Evolutionary conservation across 2,797 vertebrate genomes (phyloP), one percentile per base, ranked within the genome.

Genomic region (Pangasius larnaudii): DNA sequence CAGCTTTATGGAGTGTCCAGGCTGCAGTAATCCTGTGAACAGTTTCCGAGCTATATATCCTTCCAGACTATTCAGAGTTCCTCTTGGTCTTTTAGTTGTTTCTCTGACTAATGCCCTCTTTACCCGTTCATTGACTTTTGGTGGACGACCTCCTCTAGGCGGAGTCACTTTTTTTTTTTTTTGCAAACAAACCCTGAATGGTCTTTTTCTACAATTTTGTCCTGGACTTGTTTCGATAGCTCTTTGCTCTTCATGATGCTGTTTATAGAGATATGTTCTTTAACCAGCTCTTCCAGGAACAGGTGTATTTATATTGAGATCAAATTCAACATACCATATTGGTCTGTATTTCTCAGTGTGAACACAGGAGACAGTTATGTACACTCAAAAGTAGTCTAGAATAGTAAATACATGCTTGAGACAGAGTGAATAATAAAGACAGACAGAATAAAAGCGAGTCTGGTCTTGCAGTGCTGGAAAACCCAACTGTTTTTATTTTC

Each of bases 401-500:
- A 11, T 5, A 10, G 36, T 71, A 33, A 33, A 2, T 33, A 33
- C 18, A 6, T 2, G 33, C 2, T 30, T 65, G 63, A 36, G 67
- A 2, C 67, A 11, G 33, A 75, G 51, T 56, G 51, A 36, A 24
- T n/a, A n/a, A 82, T 42, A 63, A 63, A 46, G 24, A 5, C 58
- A 63, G 11, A 63, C 13, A 77, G 84, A 87, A 80, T 90, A 78
- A 69, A 94, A 84, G 93, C 90, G 92, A 95, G 88, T 92, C 95
- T 94, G 94, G 93, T 96, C 96, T 95, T 96, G 97, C 97, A 96
- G 97, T 97, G 97, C 96, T 98, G 98, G 97, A 98, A 98, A 98
- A 97, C 96, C 97, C 97, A 98, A 98, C 97, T 95, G 98, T 98
- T 98, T 99, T 96, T 98, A 98, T 98, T 99, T 96, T 98, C 97